A percentile compares a stretch with the other conserved stretches of the same genome.
phyloP scores from a whole-genome alignment of 2,113 vertebrate species.

The Corapipo altera region DNA sequence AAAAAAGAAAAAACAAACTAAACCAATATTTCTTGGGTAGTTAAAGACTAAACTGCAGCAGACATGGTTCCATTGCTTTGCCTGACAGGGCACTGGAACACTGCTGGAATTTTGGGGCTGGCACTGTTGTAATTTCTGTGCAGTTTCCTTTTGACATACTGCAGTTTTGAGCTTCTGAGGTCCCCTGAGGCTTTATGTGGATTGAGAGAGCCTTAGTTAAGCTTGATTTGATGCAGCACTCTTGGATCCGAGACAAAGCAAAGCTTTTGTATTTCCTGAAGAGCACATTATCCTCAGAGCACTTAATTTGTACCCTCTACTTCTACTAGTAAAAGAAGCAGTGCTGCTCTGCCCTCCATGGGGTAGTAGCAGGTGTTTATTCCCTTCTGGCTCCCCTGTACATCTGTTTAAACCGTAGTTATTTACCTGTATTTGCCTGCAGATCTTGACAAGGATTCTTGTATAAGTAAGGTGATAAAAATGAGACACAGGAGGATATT shows the following conservation, averaged over 20 bases:
- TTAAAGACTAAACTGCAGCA: background rate
- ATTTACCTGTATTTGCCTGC: conserved; percentile 50
- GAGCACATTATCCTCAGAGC: background rate
- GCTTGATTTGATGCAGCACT: conserved; percentile 28
- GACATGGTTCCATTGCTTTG: background rate
- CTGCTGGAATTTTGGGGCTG: accelerated
- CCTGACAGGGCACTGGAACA: background rate
- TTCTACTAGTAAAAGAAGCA: background rate
- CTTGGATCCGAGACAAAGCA: conserved; percentile 25
- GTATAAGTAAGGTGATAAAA: conserved; percentile 40
- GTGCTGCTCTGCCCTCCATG: background rate
- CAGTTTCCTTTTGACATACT: background rate
- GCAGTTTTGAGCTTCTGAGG: background rate
- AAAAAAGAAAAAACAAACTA: background rate
- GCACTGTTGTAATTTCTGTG: background rate
- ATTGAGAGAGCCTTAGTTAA: conserved; percentile 41
- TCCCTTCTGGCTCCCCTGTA: background rate
- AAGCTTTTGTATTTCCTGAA: conserved; percentile 34
- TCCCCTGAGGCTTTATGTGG: background rate
- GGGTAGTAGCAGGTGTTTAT: background rate
- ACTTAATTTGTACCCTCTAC: background rate
- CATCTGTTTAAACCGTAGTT: conserved; percentile 16
- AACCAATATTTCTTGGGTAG: background rate
- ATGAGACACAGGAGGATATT: conserved; percentile 4
- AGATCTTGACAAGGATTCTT: background rate